Base-by-base conservation (phyloP, 2,113 vertebrate species). In the Phrynocephalus versicolor region DNA sequence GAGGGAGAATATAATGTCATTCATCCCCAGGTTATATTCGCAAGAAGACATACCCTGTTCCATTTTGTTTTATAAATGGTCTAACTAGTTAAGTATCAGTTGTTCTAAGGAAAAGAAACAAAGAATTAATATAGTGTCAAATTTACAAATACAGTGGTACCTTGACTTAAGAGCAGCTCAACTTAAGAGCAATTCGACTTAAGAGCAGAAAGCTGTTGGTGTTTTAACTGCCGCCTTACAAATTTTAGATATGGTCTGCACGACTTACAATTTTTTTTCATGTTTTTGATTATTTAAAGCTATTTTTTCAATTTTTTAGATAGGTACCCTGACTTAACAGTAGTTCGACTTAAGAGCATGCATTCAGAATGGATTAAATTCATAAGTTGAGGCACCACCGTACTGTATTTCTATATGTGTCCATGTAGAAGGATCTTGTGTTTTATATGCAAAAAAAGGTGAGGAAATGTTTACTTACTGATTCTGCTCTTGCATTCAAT, bases 401-500 rank as follows among this genome's bases (percentile, higher is more conserved):
- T n/a, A n/a, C n/a, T n/a, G n/a, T n/a, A 82, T 30, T 70, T 60
- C 75, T 82, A 8, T 13, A 15, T 55, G 41, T 35, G 8, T 75
- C 37, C 9, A 81, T 77, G 84, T 88, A 86, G 83, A 80, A 2
- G 3, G 2, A 35, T 82, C 57, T 91, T 71, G 73, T 39, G 64
- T 81, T 88, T 92, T 75, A 77, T 69, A 88, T 30, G 10, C 45
- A 88, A 51, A 73, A 69, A 70, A 23, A 86, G 79, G 3, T 67
- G 51, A 25, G 80, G 57, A 84, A 33, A 78, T 79, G 30, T 81
- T 81, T 87, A 97, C 97, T 98, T 98, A 99, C 99, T 97, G 81
- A 96, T 98, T 91, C 96, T 95, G 94, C 99, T 99, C 88, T 92
- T 98, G 96, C 98, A 98, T 91, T 97, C 97, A 90, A 98, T 97